Percentiles rank a stretch among this genome's conserved stretches.
These are phyloP conservation scores for Pseudochirops cupreus DNA, from an alignment of 2,797 vertebrate genomes.

Conservation along the genomic window DNA sequence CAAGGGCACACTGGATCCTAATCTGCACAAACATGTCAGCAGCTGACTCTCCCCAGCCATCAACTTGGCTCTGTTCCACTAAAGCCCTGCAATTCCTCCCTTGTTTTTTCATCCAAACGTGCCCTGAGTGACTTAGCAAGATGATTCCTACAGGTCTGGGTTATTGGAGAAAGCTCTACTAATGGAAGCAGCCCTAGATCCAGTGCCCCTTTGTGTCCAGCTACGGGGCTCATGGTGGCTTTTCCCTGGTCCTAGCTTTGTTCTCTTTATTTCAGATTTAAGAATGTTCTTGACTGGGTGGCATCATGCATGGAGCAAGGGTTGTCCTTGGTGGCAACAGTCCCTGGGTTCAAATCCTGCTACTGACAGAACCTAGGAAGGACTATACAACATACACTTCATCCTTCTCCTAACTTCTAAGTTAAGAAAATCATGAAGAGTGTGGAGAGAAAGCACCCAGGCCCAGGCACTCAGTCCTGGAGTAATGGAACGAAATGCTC, in stretches of 20 bases:
- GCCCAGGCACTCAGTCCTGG: neutral
- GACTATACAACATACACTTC: neutral
- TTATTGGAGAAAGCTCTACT: slow-evolving; percentile 4
- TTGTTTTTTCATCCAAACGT: neutral
- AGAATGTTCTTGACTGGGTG: neutral
- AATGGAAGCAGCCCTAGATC: slow-evolving; percentile 28
- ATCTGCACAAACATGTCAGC: neutral
- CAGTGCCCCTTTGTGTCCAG: slow-evolving; percentile 8
- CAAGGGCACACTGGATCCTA: neutral
- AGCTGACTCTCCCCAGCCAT: neutral
- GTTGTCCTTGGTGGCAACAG: neutral
- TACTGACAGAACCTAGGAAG: neutral
- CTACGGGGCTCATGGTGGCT: neutral
- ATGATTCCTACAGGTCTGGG: neutral
- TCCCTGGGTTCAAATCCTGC: neutral
- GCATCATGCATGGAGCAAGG: neutral
- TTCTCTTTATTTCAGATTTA: slow-evolving; percentile 45
- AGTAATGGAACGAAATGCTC: neutral
- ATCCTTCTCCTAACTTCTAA: neutral
- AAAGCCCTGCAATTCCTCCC: neutral
- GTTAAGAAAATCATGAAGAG: neutral
- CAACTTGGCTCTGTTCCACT: neutral
- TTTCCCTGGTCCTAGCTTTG: slow-evolving; percentile 20
- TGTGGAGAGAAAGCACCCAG: neutral
- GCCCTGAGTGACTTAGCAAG: neutral